phyloP scores from a whole-genome alignment of 2,797 vertebrate genomes.

The Eidolon dupreanum region DNA sequence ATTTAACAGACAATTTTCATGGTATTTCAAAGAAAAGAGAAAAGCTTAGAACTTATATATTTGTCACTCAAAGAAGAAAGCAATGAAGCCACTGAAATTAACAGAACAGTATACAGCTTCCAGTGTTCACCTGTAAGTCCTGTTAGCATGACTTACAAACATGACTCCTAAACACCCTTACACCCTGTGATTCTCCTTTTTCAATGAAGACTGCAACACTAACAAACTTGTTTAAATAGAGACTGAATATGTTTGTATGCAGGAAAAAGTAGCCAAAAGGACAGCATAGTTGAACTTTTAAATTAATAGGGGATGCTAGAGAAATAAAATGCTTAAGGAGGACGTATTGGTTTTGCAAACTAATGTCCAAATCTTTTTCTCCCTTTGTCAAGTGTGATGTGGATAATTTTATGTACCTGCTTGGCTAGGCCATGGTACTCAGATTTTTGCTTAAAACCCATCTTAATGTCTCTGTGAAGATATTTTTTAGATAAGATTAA shows the following conservation, averaged over 20 bases:
- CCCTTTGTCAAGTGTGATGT: not conserved
- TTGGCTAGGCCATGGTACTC: not conserved
- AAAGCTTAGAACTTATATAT: not conserved
- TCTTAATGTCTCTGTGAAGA: not conserved
- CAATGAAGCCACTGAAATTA: not conserved
- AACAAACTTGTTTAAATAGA: not conserved
- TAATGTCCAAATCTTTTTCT: not conserved
- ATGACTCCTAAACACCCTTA: not conserved
- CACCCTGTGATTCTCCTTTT: not conserved
- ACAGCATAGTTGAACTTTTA: not conserved
- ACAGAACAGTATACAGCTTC: not conserved
- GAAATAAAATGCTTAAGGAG: not conserved
- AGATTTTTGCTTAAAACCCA: not conserved
- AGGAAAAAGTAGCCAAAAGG: not conserved
- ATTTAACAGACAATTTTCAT: not conserved
- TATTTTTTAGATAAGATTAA: not conserved
- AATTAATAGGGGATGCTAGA: not conserved
- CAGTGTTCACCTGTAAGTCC: not conserved
- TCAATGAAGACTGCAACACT: not conserved
- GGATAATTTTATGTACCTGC: not conserved
- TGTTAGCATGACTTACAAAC: not conserved
- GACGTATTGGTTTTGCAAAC: not conserved
- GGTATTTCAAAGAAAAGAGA: not conserved
- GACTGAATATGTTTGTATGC: not conserved
- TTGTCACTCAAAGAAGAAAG: not conserved